Evolutionary conservation across 2,888 invertebrate genomes (phyloP), one percentile per base, ranked within the genome.

Genomic region (Sesia apiformis): DNA sequence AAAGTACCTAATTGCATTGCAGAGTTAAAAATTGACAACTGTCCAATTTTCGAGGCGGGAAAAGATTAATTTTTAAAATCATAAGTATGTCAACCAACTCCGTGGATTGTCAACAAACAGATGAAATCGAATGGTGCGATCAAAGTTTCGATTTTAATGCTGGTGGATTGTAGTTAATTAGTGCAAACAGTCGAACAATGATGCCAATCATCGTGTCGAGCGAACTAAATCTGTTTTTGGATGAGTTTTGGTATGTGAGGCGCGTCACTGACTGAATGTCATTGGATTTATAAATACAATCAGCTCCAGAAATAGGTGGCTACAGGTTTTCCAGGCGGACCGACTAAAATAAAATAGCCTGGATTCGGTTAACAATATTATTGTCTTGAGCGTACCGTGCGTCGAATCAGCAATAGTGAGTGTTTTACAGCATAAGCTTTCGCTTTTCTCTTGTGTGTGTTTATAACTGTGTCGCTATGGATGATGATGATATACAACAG

Each of bases 401-500:
- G 63, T 66, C 68, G 52, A 53, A 40, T 52, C 57, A 61, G 61
- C 63, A 54, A 69, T 65, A 74, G 82, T 81, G 81, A 77, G 81
- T 80, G 64, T 56, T 51, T 56, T 57, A 55, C 52, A 53, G 53
- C 59, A 39, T 66, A 67, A 68, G 72, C 70, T 70, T 76, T 72
- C 72, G 70, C 73, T 77, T 74, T 69, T 72, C 76, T 76, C 72
- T 74, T 67, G 64, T 66, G 60, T 39, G 46, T 46, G 46, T 46
- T 50, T 38, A 50, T 38, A 50, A 46, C 23, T 63, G 67, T 69
- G 67, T 73, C 61, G 75, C 67, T 70, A 90, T 90, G 89, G 90
- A 87, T 78, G 90, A 87, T 77, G 92, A 92, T 74, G 90, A 91
- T 64, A 84, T 91, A 68, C 94, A 94, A 83, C 95, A 95, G 81